A percentile compares a stretch with the other conserved stretches of the same genome.
Conservation (phyloP, 2,888 invertebrate species). For the Alviniconcha strummeri region DNA sequence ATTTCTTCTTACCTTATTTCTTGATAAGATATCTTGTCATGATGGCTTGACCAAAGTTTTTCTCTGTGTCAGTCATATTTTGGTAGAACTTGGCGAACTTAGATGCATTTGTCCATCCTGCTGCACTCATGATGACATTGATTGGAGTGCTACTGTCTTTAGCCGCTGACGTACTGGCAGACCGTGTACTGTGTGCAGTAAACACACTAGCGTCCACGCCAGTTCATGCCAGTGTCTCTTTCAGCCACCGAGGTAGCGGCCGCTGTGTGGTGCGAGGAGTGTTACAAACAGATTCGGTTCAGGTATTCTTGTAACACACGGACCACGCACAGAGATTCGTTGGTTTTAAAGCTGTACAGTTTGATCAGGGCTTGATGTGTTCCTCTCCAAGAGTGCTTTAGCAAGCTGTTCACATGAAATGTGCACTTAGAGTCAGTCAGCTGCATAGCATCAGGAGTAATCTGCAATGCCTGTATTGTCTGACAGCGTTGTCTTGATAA, state of each 20-base stretch:
- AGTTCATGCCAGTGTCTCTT: conserved; percentile 24
- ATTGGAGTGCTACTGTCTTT: neutral
- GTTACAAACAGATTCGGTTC: neutral
- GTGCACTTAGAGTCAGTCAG: neutral
- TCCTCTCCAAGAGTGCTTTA: no score
- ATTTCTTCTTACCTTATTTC: no score
- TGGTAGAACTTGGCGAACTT: neutral
- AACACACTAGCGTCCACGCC: neutral
- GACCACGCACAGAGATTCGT: no score
- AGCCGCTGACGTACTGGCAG: neutral
- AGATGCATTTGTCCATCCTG: neutral
- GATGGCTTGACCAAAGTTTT: no score
- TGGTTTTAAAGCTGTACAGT: no score
- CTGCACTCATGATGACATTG: neutral
- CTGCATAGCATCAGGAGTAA: neutral
- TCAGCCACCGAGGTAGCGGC: neutral
- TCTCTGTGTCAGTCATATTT: no score
- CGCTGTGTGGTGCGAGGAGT: neutral
- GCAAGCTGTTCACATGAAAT: neutral
- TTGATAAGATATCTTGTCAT: no score
- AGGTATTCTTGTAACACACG: no score
- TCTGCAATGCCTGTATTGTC: neutral
- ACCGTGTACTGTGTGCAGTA: neutral
- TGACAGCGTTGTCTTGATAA: neutral
- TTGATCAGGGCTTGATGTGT: neutral